These are phyloP conservation scores for Nemurella pictetii DNA, from an alignment of 2,888 invertebrate genomes.

Conservation along the genomic window DNA sequence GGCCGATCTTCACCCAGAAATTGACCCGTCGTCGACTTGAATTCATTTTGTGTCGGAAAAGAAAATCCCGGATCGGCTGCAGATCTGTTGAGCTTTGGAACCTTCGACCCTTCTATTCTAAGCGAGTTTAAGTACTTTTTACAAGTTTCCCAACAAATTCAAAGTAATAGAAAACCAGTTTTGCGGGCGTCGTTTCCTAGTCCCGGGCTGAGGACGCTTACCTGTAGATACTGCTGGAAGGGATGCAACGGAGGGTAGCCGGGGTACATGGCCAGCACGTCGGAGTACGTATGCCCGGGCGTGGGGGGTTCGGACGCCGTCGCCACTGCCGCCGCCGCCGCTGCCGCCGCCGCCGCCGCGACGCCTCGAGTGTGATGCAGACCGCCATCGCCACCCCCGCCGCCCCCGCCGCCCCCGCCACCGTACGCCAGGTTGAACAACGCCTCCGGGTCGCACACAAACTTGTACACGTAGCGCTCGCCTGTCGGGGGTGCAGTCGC, in stretches of 20 bases:
- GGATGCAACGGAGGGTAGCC: conserved; percentile 34
- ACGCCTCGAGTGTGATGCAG: neutral
- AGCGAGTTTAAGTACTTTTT: no score
- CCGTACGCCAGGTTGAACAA: conserved; percentile 81
- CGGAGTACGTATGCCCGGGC: conserved; percentile 33
- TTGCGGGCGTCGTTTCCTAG: no score
- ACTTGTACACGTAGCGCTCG: conserved; percentile 94
- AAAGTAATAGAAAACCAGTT: no score
- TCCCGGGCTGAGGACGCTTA: neutral
- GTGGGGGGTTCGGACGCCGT: neutral
- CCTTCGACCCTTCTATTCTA: no score
- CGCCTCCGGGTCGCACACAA: conserved; percentile 93
- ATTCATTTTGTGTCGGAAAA: no score
- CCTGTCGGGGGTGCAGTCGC: no score
- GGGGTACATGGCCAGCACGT: conserved; percentile 41
- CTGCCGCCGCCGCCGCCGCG: neutral
- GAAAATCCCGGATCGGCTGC: no score
- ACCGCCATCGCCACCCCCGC: neutral
- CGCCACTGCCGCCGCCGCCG: neutral
- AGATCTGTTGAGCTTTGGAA: no score
- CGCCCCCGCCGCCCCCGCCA: conserved; percentile 39
- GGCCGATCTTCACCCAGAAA: no score
- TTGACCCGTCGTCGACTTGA: no score
- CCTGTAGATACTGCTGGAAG: conserved; percentile 40
- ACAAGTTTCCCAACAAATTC: no score